A percentile compares a stretch with the other conserved stretches of the same genome.
Conservation (phyloP, 1,140 invertebrate genomes). For the Cyrtorhinus lividipennis region DNA sequence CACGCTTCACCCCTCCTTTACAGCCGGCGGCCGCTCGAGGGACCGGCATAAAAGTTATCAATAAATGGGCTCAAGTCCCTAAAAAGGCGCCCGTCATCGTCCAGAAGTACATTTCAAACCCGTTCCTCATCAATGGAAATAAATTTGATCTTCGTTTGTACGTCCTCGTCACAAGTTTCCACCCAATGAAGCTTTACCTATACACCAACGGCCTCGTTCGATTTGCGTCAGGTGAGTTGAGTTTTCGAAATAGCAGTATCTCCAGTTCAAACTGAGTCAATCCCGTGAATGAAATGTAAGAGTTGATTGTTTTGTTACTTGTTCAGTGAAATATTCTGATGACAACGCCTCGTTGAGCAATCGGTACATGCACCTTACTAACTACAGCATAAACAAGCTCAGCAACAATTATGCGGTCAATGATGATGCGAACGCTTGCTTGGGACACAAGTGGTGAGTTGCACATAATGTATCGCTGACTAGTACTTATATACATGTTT, state of each 20-base stretch:
- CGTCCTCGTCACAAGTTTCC: constrained; percentile 86
- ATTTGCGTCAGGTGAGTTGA: constrained; percentile 69
- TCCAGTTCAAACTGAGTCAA: too few species aligned
- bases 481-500: too few species aligned
- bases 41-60: constrained; percentile 84
- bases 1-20: too few species aligned
- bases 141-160: constrained; percentile 89
- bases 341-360: constrained; percentile 65
- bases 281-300: too few species aligned
- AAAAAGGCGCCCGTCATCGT: constrained; percentile 78
- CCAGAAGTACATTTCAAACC: constrained; percentile 75
- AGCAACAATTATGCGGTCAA: constrained; percentile 73
- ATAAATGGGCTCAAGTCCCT: constrained; percentile 84
- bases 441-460: constrained; percentile 73
- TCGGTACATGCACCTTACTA: constrained; percentile 94
- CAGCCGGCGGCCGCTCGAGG: constrained; percentile 86
- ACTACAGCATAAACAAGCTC: constrained; percentile 94
- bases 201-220: constrained; percentile 90
- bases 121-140: constrained; percentile 78
- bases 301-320: background rate
- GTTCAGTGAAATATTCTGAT: constrained; percentile 64
- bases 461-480: too few species aligned
- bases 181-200: constrained; percentile 82
- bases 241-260: too few species aligned
- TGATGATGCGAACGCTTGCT: constrained; percentile 65